Evolutionary conservation across 2,888 invertebrate genomes (phyloP), one percentile per base, ranked within the genome.

Genomic region (Sesia apiformis): DNA sequence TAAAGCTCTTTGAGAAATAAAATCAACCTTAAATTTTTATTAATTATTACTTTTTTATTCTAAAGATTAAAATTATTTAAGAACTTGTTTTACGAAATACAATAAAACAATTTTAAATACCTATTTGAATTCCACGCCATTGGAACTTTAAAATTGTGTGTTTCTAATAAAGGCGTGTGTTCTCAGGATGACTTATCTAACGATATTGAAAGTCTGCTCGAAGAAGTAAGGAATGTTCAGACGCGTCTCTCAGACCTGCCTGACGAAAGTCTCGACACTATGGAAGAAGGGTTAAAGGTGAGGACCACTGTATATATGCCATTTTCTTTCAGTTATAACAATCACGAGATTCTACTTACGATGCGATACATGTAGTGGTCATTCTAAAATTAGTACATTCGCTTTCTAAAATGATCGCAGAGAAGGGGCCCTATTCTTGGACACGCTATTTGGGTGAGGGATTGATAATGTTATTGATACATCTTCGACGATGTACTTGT

Each of bases 221-320:
- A 91, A 77, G 93, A 93, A 69, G 90, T 95, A 63, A 91, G 90
- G 65, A 90, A 90, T 64, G 92, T 94, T 60, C 95, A 95, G 87
- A 90, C 90, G 60, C 91, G 91, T 64, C 91, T 94, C 65, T 90
- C 91, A 56, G 91, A 92, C 71, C 90, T 95, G 63, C 95, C 95
- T 23, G 90, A 91, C 63, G 92, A 93, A 74, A 94, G 92, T 75
- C 91, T 95, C 66, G 92, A 92, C 62, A 91, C 92, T 55, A 95
- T 95, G 93, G 91, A 94, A 63, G 84, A 90, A 53, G 93, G 93
- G 63, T 89, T 95, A 50, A 91, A 91, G 93, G 95, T 95, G 87
- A 94, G 92, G 87, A 60, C 59, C 71, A 70, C 61, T 74, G 66
- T 74, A 71, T 65, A 73, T 73, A 70, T 57, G 53, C 60, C 62